phyloP scores from a whole-genome alignment of 2,888 invertebrate species.

The Dendrolimus pini region DNA sequence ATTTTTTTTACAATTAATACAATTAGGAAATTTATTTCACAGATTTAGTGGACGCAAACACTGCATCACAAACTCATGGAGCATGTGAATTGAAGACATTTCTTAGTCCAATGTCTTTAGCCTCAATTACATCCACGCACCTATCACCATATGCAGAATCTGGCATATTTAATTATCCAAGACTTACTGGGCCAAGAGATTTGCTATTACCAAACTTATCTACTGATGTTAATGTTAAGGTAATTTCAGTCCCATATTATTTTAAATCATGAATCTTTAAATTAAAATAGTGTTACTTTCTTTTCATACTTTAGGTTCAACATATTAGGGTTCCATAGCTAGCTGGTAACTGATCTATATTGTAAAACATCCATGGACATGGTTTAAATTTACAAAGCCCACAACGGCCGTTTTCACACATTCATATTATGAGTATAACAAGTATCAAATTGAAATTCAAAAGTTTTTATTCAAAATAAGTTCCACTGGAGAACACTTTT shows the following conservation, averaged over 20 bases:
- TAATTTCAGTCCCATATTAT: slow-evolving; percentile 15
- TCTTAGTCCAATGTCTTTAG: slow-evolving; percentile 51
- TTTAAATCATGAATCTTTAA: too few relatives aligned
- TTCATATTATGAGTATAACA: too few relatives aligned
- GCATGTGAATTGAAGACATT: slow-evolving; percentile 37
- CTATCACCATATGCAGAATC: slow-evolving; percentile 42
- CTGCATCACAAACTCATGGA: not conserved
- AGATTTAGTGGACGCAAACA: not conserved
- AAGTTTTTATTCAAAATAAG: too few relatives aligned
- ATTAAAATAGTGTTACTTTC: slow-evolving; percentile 1
- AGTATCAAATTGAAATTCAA: too few relatives aligned
- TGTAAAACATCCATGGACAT: too few relatives aligned
- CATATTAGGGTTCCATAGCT: too few relatives aligned
- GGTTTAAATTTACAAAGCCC: too few relatives aligned
- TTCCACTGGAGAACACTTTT: too few relatives aligned
- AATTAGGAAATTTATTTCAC: not conserved
- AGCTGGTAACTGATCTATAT: too few relatives aligned
- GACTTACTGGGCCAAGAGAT: slow-evolving; percentile 56
- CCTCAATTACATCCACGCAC: slow-evolving; percentile 46
- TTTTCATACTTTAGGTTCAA: not conserved
- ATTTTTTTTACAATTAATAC: too few relatives aligned
- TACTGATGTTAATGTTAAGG: slow-evolving; percentile 32
- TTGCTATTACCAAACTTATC: slow-evolving; percentile 45
- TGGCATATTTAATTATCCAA: slow-evolving; percentile 39
- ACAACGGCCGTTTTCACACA: too few relatives aligned